These are phyloP conservation scores for Antheraea yamamai DNA, from an alignment of 2,888 invertebrate species.

Conservation along the genomic window DNA sequence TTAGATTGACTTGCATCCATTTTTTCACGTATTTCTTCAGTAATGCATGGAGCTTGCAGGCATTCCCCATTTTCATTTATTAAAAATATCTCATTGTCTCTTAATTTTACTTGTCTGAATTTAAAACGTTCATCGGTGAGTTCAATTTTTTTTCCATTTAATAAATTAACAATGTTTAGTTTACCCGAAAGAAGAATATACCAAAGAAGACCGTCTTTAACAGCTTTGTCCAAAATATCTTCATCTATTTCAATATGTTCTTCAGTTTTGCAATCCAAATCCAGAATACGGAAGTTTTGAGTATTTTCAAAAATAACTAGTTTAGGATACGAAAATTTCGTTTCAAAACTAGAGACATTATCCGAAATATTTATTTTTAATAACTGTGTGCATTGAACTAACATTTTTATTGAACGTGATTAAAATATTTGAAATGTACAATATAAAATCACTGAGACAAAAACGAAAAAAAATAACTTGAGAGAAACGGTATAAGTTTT, in stretches of 20 bases:
- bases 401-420: conserved; percentile 29
- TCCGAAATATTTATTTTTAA: conserved; percentile 33
- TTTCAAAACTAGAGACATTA: conserved; percentile 37
- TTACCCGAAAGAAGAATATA: conserved; percentile 56
- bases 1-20: conserved; percentile 42
- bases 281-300: conserved; percentile 39
- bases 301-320: conserved; percentile 53
- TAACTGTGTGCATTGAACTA: conserved; percentile 28
- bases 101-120: conserved; percentile 46
- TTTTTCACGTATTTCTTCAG: conserved; percentile 45
- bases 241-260: conserved; percentile 32
- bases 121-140: conserved; percentile 54
- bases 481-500: too few relatives aligned
- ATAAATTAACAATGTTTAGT: conserved; percentile 52
- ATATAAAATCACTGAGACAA: background rate
- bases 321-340: conserved; percentile 57
- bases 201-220: conserved; percentile 60
- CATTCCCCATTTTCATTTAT: conserved; percentile 65
- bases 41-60: conserved; percentile 41
- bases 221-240: conserved; percentile 49
- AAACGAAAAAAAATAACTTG: background rate
- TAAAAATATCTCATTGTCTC: conserved; percentile 45
- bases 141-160: conserved; percentile 42
- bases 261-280: conserved; percentile 42
- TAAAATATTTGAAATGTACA: background rate